Evolutionary conservation across 35 echinoderm and acorn worm species (phyloP).

Genomic region (Apostichopus japonicus): DNA sequence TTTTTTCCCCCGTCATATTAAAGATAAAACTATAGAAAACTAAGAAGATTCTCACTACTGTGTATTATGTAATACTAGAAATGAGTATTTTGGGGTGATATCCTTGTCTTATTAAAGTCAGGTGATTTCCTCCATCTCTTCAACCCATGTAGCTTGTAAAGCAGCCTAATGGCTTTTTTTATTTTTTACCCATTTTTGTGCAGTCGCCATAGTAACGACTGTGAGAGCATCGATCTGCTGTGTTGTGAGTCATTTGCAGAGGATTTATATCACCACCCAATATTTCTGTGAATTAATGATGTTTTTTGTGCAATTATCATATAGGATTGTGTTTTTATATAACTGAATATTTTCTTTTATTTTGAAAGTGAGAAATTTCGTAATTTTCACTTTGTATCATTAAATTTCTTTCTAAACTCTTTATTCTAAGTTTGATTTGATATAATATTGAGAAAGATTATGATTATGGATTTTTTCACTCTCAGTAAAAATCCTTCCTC

Average conservation of each 20-base stretch:
- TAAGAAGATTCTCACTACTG: too few species aligned
- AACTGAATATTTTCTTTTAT: not conserved
- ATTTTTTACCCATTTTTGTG: not conserved
- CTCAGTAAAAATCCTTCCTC: not conserved
- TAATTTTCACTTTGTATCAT: not conserved
- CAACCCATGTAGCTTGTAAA: too few species aligned
- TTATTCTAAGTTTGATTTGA: too few species aligned
- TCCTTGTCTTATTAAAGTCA: too few species aligned
- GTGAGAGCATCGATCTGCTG: not conserved
- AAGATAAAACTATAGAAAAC: too few species aligned
- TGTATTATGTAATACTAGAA: too few species aligned
- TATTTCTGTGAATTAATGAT: not conserved
- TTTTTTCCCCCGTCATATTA: too few species aligned
- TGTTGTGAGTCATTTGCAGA: constrained; percentile 3
- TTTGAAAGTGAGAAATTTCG: not conserved
- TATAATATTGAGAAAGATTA: not conserved
- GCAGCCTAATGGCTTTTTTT: not conserved
- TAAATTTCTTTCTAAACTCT: too few species aligned
- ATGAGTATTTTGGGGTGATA: too few species aligned
- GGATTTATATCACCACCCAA: not conserved
- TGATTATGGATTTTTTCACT: not conserved
- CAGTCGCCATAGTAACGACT: not conserved
- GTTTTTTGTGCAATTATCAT: constrained; percentile 9
- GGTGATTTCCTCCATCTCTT: too few species aligned
- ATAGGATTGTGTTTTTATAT: not conserved